These are phyloP conservation scores for Scaptomyza reducta DNA, from an alignment of 2,888 invertebrate genomes.

Conservation along the genomic window DNA sequence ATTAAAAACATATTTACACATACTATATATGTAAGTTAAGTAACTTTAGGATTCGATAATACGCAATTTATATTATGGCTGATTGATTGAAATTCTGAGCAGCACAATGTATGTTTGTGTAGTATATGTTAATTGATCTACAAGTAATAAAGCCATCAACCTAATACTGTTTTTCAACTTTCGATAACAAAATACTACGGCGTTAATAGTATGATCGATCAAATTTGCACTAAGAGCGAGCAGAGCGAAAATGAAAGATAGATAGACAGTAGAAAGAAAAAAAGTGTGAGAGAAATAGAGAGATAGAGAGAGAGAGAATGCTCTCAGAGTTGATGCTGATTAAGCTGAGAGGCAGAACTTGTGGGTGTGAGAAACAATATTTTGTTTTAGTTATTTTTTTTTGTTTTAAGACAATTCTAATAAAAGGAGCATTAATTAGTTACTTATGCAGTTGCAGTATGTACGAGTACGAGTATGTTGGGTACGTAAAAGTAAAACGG, in stretches of 20 bases:
- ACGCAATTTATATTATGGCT: constrained; percentile 4
- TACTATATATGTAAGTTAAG: constrained; percentile 3
- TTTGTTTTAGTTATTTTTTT: constrained; percentile 2
- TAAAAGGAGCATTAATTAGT: constrained; percentile 10
- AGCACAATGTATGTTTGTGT: background rate
- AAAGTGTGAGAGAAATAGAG: background rate
- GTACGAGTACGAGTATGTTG: constrained; percentile 36
- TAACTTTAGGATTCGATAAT: constrained; percentile 1
- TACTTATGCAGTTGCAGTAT: constrained; percentile 37
- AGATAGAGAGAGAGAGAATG: constrained; percentile 28
- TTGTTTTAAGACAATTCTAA: constrained; percentile 19
- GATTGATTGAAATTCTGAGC: constrained; percentile 6
- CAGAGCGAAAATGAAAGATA: constrained; percentile 25
- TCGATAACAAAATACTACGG: constrained; percentile 15
- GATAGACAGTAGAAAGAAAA: constrained; percentile 15
- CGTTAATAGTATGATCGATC: constrained; percentile 8
- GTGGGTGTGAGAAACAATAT: constrained; percentile 9
- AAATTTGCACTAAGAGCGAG: constrained; percentile 21
- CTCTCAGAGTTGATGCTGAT: constrained; percentile 14
- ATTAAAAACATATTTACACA: constrained; percentile 3
- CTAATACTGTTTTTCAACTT: constrained; percentile 6
- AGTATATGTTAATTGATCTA: constrained; percentile 10
- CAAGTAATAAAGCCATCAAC: constrained; percentile 21
- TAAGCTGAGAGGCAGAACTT: constrained; percentile 38
- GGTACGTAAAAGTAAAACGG: constrained; percentile 42